Evolutionary conservation across 1,140 invertebrate species (phyloP), one percentile per base, ranked within the genome.

Genomic region (Magallana ariakensis): DNA sequence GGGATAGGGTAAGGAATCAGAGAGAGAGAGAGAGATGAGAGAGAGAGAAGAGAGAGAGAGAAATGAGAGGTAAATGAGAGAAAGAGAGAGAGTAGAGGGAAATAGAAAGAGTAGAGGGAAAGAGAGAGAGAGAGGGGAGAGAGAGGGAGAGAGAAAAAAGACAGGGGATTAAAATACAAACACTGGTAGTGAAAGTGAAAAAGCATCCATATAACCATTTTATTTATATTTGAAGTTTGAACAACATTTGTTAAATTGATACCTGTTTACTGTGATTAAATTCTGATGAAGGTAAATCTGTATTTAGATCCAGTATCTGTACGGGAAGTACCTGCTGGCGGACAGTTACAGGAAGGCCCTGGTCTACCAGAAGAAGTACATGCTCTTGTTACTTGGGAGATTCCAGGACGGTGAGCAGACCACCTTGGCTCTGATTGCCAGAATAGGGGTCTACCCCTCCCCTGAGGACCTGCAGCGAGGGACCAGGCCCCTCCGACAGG

Each of bases 271-370:
- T 80, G 7, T 33, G 16, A 19, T 19, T 82, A 55, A 13, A 56
- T 82, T 55, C n/a, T 55, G 15, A 33, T 33, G 33, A 1, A 1
- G 33, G 33, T 33, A 33, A 1, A 33, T 19, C 9, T 81, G 16
- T 81, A 54, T 81, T 33, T 92, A 97, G 96, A 95, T 96, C 60
- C 95, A 96, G 83, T 95, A 96, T 90, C 95, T 97, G n/a, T 97
- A 97, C 91, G 96, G 96, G 0, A 96, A 96, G 87, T 97, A n/a
- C n/a, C n/a, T n/a, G n/a, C n/a, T n/a, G n/a, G n/a, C n/a, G n/a
- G n/a, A n/a, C n/a, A n/a, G n/a, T n/a, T n/a, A n/a, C n/a, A 95
- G 97, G 33, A 98, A 98, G 94, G 97, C 97, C 10, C 94, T 98
- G 57, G 95, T 97, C 62, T 98, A 96, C 95, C 98, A 98, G 94